These are phyloP conservation scores for Acrossocheilus wenchowensis DNA, from an alignment of 2,797 vertebrate species.

Conservation along the genomic window DNA sequence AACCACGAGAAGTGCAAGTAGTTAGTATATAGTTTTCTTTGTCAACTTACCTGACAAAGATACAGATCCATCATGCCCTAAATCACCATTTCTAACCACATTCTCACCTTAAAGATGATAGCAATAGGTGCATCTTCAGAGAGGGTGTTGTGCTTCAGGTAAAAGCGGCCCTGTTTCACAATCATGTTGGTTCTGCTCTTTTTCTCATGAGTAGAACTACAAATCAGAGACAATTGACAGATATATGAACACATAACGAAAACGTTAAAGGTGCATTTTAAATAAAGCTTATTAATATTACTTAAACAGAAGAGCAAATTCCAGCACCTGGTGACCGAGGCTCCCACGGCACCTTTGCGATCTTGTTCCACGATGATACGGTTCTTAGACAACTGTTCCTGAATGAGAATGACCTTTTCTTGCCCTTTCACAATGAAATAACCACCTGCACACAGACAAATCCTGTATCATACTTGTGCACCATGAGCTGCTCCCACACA, in stretches of 20 bases:
- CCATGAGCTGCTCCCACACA: neutral
- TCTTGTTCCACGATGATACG: conserved; percentile 98
- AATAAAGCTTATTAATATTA: neutral
- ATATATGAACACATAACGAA: neutral
- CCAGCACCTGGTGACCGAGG: conserved; percentile 94
- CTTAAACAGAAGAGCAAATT: neutral
- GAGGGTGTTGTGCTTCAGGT: conserved; percentile 94
- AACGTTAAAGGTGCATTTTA: neutral
- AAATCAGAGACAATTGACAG: conserved; percentile 41
- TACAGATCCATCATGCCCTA: neutral
- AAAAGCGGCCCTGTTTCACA: conserved; percentile 95
- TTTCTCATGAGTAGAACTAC: conserved; percentile 97
- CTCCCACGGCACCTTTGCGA: conserved; percentile 93
- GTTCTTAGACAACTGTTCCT: conserved; percentile 98
- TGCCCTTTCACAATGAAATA: conserved; percentile 99
- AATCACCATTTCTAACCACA: neutral
- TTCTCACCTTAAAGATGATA: conserved; percentile 94
- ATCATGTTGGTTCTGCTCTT: conserved; percentile 98
- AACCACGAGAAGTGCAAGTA: neutral
- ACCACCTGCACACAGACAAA: conserved; percentile 79
- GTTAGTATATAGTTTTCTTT: neutral
- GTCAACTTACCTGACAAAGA: neutral
- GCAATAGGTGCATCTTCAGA: conserved; percentile 97
- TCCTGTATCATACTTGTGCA: neutral
- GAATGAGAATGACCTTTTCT: conserved; percentile 98